These are phyloP conservation scores for Amphipoea oculea DNA, from an alignment of 2,888 invertebrate species.

Conservation along the genomic window DNA sequence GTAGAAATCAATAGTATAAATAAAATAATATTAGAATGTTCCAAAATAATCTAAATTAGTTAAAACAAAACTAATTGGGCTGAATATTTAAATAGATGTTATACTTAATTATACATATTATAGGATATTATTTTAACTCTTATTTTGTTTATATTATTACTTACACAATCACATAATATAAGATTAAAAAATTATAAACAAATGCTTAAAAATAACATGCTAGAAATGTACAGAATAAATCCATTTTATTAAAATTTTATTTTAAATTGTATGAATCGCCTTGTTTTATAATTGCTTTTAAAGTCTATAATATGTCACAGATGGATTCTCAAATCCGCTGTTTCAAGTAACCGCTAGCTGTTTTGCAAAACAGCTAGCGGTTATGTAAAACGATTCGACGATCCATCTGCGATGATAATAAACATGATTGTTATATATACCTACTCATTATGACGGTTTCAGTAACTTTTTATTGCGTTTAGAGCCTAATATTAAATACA, in stretches of 20 bases:
- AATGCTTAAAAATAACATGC: conserved; percentile 35
- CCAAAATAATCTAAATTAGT: conserved; percentile 16
- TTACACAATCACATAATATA: conserved; percentile 33
- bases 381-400: background rate
- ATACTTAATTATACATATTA: background rate
- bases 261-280: background rate
- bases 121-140: conserved; percentile 10
- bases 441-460: background rate
- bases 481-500: conserved; percentile 57
- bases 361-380: background rate
- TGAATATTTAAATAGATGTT: conserved; percentile 44
- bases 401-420: background rate
- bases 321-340: background rate
- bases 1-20: conserved; percentile 49
- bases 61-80: conserved; percentile 41
- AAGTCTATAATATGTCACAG: background rate
- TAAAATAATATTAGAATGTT: conserved; percentile 43
- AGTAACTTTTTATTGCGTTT: conserved; percentile 37
- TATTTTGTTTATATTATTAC: background rate
- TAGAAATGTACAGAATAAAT: conserved; percentile 38
- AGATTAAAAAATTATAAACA: conserved; percentile 23
- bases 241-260: background rate
- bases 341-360: no score
- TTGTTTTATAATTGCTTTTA: conserved; percentile 4
- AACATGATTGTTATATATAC: background rate